Evolutionary conservation across 2,797 vertebrate genomes (phyloP).

Genomic region (Natrix natrix): DNA sequence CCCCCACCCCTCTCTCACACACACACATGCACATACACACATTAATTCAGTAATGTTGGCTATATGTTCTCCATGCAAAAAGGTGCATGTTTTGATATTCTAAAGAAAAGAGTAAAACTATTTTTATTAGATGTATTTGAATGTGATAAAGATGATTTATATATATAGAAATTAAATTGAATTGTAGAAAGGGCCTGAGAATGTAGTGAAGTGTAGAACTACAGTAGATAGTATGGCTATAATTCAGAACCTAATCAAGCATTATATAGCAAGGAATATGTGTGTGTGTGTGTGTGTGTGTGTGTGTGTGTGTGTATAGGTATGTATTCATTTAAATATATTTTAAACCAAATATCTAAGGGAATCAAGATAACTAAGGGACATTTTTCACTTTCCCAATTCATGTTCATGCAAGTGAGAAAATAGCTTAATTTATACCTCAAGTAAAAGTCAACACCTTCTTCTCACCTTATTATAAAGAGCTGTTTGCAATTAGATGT

Average conservation of each 20-base stretch:
- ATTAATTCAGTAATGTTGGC: background rate
- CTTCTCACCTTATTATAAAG: background rate
- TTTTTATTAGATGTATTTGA: background rate
- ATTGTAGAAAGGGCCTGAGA: background rate
- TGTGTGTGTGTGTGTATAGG: no score
- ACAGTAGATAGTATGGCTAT: background rate
- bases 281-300: no score
- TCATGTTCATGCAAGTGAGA: background rate
- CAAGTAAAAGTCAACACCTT: slow-evolving; percentile 10
- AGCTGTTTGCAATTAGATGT: background rate
- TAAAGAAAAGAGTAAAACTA: background rate
- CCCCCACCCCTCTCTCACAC: no score
- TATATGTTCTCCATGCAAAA: background rate
- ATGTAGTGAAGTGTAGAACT: slow-evolving; percentile 13
- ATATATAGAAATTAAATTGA: background rate
- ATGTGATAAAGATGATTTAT: background rate
- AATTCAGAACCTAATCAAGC: slow-evolving; percentile 9
- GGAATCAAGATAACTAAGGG: background rate
- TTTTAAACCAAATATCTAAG: slow-evolving; percentile 32
- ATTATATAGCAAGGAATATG: background rate
- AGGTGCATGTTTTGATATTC: background rate
- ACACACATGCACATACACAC: background rate
- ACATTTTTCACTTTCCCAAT: background rate
- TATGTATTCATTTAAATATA: background rate
- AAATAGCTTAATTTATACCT: background rate